phyloP scores from a whole-genome alignment of 2,797 vertebrate genomes.

The Paratrypauchen microcephalus region DNA sequence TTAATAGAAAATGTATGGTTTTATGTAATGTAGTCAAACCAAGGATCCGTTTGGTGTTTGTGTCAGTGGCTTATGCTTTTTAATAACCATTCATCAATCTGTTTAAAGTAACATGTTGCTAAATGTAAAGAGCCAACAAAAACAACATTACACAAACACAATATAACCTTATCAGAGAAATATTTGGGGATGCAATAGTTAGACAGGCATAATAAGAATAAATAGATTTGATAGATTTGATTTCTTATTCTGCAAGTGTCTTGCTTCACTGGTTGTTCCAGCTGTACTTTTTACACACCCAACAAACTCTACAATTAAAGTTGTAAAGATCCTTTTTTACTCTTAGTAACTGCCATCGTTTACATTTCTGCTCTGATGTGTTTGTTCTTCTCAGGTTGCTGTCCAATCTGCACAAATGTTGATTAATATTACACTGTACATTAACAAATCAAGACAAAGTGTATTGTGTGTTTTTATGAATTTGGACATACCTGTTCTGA shows the following conservation, averaged over 20 bases:
- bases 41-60: too few relatives aligned
- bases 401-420: constrained; percentile 48
- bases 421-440: not conserved
- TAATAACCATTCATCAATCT: too few relatives aligned
- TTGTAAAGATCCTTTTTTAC: not conserved
- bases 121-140: too few relatives aligned
- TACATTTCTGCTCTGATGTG: constrained; percentile 54
- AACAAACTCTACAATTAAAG: not conserved
- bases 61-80: too few relatives aligned
- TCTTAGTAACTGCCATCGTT: constrained; percentile 2
- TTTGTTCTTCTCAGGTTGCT: constrained; percentile 23
- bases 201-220: not conserved
- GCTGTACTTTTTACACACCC: constrained; percentile 7
- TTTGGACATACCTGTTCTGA: constrained; percentile 44
- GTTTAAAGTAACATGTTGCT: too few relatives aligned
- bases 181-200: too few relatives aligned
- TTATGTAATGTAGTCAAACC: too few relatives aligned
- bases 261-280: not conserved
- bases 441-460: not conserved
- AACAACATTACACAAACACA: too few relatives aligned
- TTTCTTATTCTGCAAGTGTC: not conserved
- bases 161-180: too few relatives aligned
- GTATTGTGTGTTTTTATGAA: not conserved
- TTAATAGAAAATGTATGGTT: too few relatives aligned
- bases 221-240: too few relatives aligned